Evolutionary conservation across 2,797 vertebrate species (phyloP), one percentile per base, ranked within the genome.

Genomic region (Toxotes lorentzi): DNA sequence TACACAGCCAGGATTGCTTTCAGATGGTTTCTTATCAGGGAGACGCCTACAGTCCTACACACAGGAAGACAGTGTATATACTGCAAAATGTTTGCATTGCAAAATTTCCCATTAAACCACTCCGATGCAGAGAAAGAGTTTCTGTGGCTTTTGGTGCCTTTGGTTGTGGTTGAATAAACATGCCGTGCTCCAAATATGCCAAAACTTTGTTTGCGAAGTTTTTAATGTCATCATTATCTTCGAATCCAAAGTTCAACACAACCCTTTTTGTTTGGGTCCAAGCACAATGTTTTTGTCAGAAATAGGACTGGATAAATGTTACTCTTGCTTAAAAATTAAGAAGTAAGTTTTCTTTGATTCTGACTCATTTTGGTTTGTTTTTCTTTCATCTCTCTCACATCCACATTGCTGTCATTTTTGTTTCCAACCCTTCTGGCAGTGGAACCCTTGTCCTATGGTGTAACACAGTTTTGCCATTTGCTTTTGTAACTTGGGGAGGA

Each of bases 1-100:
- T 35, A 88, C 62, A 84, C 60, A 85, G 77, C 9, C 10, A 35
- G 54, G 53, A 78, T 64, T 61, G 59, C 51, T 81, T 73, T 84
- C 68, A 80, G 68, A 63, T 19, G 5, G 47, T 45, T 45, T 35
- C 41, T 9, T 50, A 51, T 73, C 60, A 59, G 51, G 43, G 61
- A 59, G 38, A 62, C 43, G 12, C 58, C 59, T 24, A 21, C 17
- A 35, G 51, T 27, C 40, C 7, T 41, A 56, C 73, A 51, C 64
- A 78, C 72, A 75, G 69, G 71, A 79, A 71, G 69, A 61, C 34
- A 19, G 9, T 45, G 41, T 56, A 67, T 54, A 40, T 53, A 58
- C 27, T 50, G 3, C 34, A 3, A 14, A 23, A 34, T 54, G 65
- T 72, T 73, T 81, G 47, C 34, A 62, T 17, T 53, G 61, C 69